These are phyloP conservation scores for Exocentrus adspersus DNA, from an alignment of 2,888 invertebrate species.

Conservation along the genomic window DNA sequence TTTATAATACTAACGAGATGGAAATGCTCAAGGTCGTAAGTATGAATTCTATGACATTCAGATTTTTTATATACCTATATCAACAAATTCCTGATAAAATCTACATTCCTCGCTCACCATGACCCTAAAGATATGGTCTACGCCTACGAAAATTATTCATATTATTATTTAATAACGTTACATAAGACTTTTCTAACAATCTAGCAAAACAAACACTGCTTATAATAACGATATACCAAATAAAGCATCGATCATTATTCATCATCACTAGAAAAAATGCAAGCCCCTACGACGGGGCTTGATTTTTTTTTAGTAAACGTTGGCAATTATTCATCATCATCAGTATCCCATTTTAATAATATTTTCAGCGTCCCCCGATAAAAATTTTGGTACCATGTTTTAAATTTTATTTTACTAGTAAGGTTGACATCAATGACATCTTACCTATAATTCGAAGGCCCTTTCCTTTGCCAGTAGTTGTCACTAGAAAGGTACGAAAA, in stretches of 20 bases:
- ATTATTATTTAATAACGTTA: background rate
- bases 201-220: background rate
- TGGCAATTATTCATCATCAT: too few relatives aligned
- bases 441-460: slow-evolving; percentile 17
- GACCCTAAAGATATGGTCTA: slow-evolving; percentile 3
- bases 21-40: background rate
- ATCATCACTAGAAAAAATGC: too few relatives aligned
- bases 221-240: too few relatives aligned
- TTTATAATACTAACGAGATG: background rate
- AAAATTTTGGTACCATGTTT: too few relatives aligned
- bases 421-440: slow-evolving; percentile 3
- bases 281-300: too few relatives aligned
- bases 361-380: too few relatives aligned
- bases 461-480: slow-evolving; percentile 6
- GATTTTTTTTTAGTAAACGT: too few relatives aligned
- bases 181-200: background rate
- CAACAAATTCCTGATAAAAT: background rate
- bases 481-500: slow-evolving; percentile 21
- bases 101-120: background rate
- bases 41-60: background rate
- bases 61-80: background rate
- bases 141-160: slow-evolving; percentile 1
- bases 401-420: too few relatives aligned
- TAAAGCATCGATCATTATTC: too few relatives aligned
- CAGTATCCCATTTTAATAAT: too few relatives aligned